Conservation (phyloP, 2,888 invertebrate genomes). For the Ethmia dodecea region DNA sequence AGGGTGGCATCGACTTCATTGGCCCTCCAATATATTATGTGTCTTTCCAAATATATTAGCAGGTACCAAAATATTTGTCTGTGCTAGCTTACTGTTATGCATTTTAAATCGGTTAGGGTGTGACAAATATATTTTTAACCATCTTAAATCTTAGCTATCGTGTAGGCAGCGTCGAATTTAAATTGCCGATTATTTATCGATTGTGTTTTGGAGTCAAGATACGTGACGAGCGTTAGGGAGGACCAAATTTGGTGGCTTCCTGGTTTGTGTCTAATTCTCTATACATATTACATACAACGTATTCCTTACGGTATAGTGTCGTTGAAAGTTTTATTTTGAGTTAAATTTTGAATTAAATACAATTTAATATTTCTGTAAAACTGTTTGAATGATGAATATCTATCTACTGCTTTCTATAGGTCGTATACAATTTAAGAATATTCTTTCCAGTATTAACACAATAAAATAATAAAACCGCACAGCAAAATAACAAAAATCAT, state of each 20-base stretch:
- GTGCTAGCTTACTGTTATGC: neutral
- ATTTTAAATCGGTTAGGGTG: neutral
- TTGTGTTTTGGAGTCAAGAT: conserved; percentile 36
- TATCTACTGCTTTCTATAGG: too few species aligned
- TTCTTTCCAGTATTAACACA: too few species aligned
- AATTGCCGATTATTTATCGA: conserved; percentile 64
- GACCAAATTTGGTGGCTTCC: conserved; percentile 59
- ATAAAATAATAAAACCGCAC: conserved; percentile 2
- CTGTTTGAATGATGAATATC: too few species aligned
- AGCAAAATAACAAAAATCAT: conserved; percentile 40
- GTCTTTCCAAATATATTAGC: conserved; percentile 31
- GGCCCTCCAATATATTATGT: conserved; percentile 45
- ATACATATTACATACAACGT: conserved; percentile 4
- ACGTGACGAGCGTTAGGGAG: conserved; percentile 37
- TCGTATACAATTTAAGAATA: too few species aligned
- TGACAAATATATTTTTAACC: conserved; percentile 26
- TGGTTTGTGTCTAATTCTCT: conserved; percentile 47
- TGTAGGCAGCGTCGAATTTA: conserved; percentile 54
- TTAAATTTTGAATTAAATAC: too few species aligned
- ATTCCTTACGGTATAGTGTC: neutral
- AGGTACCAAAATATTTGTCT: conserved; percentile 26
- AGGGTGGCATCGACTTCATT: conserved; percentile 66
- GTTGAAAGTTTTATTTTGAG: conserved; percentile 10
- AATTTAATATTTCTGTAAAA: too few species aligned
- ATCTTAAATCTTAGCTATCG: conserved; percentile 50